Base-by-base conservation (phyloP, 2,888 invertebrate species). In the Lydus trimaculatus region DNA sequence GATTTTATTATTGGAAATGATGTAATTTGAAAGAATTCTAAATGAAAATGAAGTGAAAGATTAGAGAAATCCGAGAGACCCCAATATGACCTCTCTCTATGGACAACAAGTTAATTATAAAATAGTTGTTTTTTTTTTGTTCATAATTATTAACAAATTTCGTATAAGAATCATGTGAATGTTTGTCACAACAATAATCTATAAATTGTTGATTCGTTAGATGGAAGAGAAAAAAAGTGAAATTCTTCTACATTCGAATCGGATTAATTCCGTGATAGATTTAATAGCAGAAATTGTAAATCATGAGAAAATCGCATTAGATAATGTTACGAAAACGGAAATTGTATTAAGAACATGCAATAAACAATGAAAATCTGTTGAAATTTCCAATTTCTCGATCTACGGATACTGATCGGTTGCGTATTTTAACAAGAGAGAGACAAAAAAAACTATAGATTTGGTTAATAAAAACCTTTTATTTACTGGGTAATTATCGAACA, bases 1-100 rank as follows among this genome's bases (percentile, higher is more conserved):
- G 5, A 3, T 43, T 17, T 11, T 48, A 48, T 48, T 48, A 48
- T 48, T 1, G 20, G 17, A 43, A 43, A 43, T 48, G 48, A 48
- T 11, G 48, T 8, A 48, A 48, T 20, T 20, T 20, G 8, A 20
- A 20, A 48, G 20, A 48, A 48, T 48, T n/a, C 20, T 2, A 48
- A 48, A 48, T 48, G 48, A 48, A 48, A 52, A 52, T 52, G 20
- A 23, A 52, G 52, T 52, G 52, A 52, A 52, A 52, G 52, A 52
- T 11, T 23, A 13, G 52, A 52, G 52, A 52, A 52, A 52, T 52
- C 52, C 7, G 11, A 52, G 11, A 52, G 52, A 52, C 52, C 52
- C 11, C 25, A 25, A 52, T 23, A 48, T 25, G 52, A 52, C 52
- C 52, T 52, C 52, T 52, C 25, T 13, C 25, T 5, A 52, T 23